Conservation (phyloP, 2,113 vertebrate genomes). For the western clawed frog (Xenopus tropicalis) region UCB_Xtro_10.0 CM004448.2:90336001-90336500, state of each 20-base stretch:
- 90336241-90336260: conserved; percentile 94
- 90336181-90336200: conserved; percentile 81
- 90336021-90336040: conserved; percentile 48
- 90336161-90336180: conserved; percentile 80
- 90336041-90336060: conserved; percentile 46
- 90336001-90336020: conserved; percentile 45
- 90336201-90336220: conserved; percentile 92
- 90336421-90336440: not conserved
- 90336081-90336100: conserved; percentile 77
- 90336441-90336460: not conserved
- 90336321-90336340: conserved; percentile 71
- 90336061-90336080: conserved; percentile 79
- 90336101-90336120: conserved; percentile 85
- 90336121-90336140: conserved; percentile 95
- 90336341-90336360: conserved; percentile 52
- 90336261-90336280: conserved; percentile 84
- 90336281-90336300: conserved; percentile 91
- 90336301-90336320: conserved; percentile 98
- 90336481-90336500: no score
- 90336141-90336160: conserved; percentile 86
- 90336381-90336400: not conserved
- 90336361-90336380: conserved; percentile 29
- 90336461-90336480: not conserved
- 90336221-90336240: conserved; percentile 90
- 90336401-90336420: not conserved